Evolutionary conservation across 64 coral and sea anemone species (phyloP).

Genomic region (Pocillopora verrucosa): DNA sequence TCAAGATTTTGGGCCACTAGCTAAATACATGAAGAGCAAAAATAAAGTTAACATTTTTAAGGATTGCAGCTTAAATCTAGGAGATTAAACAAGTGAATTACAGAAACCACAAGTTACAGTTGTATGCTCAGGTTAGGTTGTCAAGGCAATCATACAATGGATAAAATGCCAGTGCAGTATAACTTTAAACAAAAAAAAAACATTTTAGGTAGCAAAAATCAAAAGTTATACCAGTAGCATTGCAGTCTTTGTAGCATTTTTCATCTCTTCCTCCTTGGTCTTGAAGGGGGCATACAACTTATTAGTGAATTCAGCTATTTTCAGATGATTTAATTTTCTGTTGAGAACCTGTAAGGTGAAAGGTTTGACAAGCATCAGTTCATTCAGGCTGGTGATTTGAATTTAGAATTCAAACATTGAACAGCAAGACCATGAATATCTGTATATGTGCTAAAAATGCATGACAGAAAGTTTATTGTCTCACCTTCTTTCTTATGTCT

Average conservation of each 20-base stretch:
- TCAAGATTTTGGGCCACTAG: too few species aligned
- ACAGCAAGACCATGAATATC: too few species aligned
- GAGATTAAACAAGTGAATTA: too few species aligned
- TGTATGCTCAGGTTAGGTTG: background rate
- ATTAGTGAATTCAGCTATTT: conserved; percentile 68
- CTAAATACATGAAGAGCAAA: too few species aligned
- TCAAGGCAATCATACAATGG: too few species aligned
- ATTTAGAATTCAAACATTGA: background rate
- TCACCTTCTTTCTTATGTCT: conserved; percentile 81
- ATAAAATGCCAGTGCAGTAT: too few species aligned
- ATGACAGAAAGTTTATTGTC: too few species aligned
- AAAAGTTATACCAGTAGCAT: conserved; percentile 58
- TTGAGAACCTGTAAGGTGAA: conserved; percentile 55
- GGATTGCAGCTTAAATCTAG: too few species aligned
- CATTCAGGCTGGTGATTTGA: background rate
- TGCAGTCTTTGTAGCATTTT: conserved; percentile 72
- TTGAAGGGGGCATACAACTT: conserved; percentile 82
- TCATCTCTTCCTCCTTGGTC: conserved; percentile 72
- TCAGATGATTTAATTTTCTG: conserved; percentile 71
- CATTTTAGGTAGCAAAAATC: background rate
- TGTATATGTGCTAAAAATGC: too few species aligned
- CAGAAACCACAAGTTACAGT: background rate
- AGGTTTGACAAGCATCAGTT: background rate
- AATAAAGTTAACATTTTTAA: too few species aligned
- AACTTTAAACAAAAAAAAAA: too few species aligned